A percentile compares a stretch with the other conserved stretches of the same genome.
These are phyloP conservation scores for Drosophila neonasuta DNA, from an alignment of 2,888 invertebrate species.

Conservation along the genomic window DNA sequence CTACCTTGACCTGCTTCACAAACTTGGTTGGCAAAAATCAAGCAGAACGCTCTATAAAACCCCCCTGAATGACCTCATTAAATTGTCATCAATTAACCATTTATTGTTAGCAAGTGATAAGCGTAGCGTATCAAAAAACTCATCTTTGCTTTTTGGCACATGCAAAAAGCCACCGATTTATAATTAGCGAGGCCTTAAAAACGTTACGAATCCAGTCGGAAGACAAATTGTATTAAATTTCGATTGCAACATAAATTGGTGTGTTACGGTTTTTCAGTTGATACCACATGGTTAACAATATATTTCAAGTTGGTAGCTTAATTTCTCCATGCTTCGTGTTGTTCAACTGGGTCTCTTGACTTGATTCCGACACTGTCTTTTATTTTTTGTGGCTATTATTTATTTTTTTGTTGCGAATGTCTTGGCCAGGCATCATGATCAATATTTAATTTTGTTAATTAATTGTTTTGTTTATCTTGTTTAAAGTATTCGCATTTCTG, in stretches of 20 bases:
- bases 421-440: constrained; percentile 24
- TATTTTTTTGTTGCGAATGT: not conserved
- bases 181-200: constrained; percentile 52
- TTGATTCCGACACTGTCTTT: not conserved
- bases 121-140: constrained; percentile 17
- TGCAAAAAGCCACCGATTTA: constrained; percentile 13
- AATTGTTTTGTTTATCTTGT: constrained; percentile 41
- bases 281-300: constrained; percentile 1
- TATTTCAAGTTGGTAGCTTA: constrained; percentile 20
- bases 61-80: constrained; percentile 29
- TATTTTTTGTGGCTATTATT: constrained; percentile 5
- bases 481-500: constrained; percentile 28
- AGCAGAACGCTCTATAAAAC: constrained; percentile 43
- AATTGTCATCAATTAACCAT: constrained; percentile 22
- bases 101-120: constrained; percentile 37
- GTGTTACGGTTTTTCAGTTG: constrained; percentile 20
- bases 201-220: constrained; percentile 6
- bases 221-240: constrained; percentile 22
- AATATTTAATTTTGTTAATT: constrained; percentile 55
- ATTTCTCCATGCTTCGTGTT: constrained; percentile 34
- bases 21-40: constrained; percentile 10
- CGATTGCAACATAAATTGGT: constrained; percentile 30
- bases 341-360: constrained; percentile 21
- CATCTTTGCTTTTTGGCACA: constrained; percentile 6
- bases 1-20: constrained; percentile 51